Evolutionary conservation across 2,888 invertebrate species (phyloP).

Genomic region (Podotricha telesiphe): DNA sequence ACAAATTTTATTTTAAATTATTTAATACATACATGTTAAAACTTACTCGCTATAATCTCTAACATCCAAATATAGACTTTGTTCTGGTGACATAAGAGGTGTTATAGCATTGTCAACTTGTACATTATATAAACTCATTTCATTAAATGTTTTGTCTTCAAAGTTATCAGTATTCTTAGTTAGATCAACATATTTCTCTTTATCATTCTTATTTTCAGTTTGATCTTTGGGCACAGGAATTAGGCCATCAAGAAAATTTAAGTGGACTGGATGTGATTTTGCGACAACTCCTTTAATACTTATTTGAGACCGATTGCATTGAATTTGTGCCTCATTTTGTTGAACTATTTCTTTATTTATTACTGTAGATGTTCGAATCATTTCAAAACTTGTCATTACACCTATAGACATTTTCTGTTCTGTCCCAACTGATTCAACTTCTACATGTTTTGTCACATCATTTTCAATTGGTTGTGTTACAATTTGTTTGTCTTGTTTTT

Average conservation of each 20-base stretch:
- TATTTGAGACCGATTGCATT: conserved; percentile 73
- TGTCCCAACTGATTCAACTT: conserved; percentile 63
- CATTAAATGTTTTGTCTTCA: conserved; percentile 75
- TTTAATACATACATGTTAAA: neutral
- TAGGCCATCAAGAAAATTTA: conserved; percentile 77
- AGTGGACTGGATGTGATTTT: conserved; percentile 59
- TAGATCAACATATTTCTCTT: conserved; percentile 32
- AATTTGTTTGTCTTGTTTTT: conserved; percentile 51
- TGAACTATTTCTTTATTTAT: conserved; percentile 72
- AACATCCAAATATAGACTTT: conserved; percentile 74
- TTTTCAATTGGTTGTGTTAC: conserved; percentile 53
- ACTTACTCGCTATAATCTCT: conserved; percentile 79
- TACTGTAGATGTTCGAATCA: conserved; percentile 77
- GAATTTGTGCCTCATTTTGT: conserved; percentile 70
- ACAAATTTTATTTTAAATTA: neutral
- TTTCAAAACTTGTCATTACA: conserved; percentile 89
- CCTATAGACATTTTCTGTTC: conserved; percentile 86
- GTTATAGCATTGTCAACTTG: conserved; percentile 77
- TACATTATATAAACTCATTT: conserved; percentile 74
- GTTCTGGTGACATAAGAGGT: conserved; percentile 75
- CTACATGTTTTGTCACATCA: conserved; percentile 61
- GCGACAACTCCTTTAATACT: conserved; percentile 71
- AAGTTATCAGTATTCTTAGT: conserved; percentile 47
- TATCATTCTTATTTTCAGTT: conserved; percentile 38
- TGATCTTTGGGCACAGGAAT: conserved; percentile 49